Evolutionary conservation across 2,888 invertebrate species (phyloP).

Genomic region (Cecidostiba fungosa): DNA sequence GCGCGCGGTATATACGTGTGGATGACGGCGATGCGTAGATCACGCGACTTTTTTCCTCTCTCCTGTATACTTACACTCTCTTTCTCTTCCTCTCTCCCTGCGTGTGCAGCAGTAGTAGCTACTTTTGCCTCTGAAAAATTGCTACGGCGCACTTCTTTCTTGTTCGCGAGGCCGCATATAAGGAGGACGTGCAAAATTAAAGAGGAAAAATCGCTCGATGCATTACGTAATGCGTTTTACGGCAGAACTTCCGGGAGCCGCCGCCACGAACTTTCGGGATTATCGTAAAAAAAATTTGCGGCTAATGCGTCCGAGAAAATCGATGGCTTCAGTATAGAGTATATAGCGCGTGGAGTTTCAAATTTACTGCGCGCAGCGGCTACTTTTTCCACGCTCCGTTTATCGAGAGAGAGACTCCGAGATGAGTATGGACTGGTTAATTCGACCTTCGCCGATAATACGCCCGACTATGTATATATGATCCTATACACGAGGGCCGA

Average conservation of each 20-base stretch:
- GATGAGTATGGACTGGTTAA: background rate
- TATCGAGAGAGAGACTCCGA: background rate
- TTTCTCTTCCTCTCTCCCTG: background rate
- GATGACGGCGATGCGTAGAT: constrained; percentile 37
- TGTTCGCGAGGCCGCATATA: background rate
- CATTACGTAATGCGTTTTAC: constrained; percentile 14
- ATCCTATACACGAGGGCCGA: background rate
- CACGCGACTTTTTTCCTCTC: constrained; percentile 20
- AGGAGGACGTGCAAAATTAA: constrained; percentile 21
- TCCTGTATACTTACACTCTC: background rate
- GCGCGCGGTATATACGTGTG: background rate
- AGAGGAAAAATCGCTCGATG: constrained; percentile 38
- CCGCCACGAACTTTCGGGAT: constrained; percentile 9
- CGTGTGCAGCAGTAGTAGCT: background rate
- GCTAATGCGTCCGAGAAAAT: constrained; percentile 35
- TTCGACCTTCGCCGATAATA: background rate
- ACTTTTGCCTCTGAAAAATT: constrained; percentile 40
- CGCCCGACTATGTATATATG: background rate
- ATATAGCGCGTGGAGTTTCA: background rate
- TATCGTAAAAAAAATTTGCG: constrained; percentile 52
- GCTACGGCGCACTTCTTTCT: background rate
- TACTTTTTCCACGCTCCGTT: background rate
- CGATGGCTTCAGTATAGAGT: background rate
- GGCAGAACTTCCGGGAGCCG: background rate
- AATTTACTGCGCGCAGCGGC: background rate